Percentiles rank a stretch among this genome's conserved stretches.
These are phyloP conservation scores for Strigops habroptila DNA, from an alignment of 2,113 vertebrate genomes.

Conservation along the genomic window DNA sequence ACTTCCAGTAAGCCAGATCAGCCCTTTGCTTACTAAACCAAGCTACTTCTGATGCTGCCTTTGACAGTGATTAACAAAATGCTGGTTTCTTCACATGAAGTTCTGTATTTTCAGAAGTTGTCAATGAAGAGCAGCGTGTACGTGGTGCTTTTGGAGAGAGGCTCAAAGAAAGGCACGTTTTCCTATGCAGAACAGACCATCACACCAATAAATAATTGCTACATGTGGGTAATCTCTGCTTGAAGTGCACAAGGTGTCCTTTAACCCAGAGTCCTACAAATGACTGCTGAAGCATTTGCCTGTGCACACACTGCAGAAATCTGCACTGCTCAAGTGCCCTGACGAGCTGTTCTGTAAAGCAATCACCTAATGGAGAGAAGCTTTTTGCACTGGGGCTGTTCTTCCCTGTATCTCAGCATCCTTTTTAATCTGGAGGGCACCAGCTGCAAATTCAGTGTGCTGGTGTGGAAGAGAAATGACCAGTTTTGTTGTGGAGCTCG, in stretches of 20 bases:
- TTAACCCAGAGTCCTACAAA: background rate
- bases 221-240: background rate
- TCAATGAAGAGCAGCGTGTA: fast-evolving
- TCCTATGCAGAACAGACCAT: background rate
- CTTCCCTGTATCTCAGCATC: background rate
- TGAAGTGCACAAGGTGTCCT: background rate
- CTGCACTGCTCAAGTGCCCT: background rate
- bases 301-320: fast-evolving
- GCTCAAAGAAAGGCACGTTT: fast-evolving
- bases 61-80: fast-evolving
- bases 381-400: fast-evolving
- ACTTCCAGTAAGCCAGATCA: background rate
- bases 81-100: background rate
- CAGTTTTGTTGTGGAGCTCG: fast-evolving
- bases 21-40: background rate
- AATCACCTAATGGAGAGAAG: background rate
- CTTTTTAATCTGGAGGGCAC: background rate
- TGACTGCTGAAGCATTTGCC: background rate
- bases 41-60: background rate
- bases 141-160: fast-evolving
- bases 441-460: background rate
- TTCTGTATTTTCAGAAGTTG: background rate
- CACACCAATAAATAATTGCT: fast-evolving
- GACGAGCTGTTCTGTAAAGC: background rate
- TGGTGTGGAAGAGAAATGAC: background rate